Evolutionary conservation across 2,888 invertebrate species (phyloP).

Genomic region (Pterostichus madidus): DNA sequence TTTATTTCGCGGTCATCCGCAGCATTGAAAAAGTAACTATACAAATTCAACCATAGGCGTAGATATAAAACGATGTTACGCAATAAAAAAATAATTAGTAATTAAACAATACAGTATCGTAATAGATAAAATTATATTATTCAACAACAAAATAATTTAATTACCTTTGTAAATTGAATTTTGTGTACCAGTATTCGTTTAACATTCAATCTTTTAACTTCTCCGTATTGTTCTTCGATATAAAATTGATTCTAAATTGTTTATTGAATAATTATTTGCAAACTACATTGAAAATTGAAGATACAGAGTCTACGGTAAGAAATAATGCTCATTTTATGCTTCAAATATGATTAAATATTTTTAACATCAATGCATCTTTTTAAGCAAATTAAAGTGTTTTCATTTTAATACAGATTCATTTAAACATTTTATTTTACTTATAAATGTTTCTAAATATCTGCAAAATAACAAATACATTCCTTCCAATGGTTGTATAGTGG

Average conservation of each 20-base stretch:
- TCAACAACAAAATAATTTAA: constrained; percentile 21
- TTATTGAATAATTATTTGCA: not conserved
- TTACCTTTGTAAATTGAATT: not conserved
- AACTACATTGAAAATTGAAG: not conserved
- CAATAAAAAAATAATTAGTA: not conserved
- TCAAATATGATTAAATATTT: not conserved
- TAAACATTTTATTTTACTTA: constrained; percentile 7
- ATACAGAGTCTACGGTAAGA: not conserved
- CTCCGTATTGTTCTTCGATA: not conserved
- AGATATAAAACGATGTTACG: not conserved
- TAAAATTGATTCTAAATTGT: not conserved
- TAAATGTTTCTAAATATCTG: not conserved
- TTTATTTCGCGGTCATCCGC: not conserved
- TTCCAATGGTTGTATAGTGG: not conserved
- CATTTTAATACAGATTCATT: not conserved
- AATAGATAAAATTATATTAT: constrained; percentile 13
- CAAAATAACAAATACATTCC: not conserved
- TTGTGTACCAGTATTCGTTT: not conserved
- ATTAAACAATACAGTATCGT: not conserved
- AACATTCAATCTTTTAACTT: not conserved
- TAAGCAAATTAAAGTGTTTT: not conserved
- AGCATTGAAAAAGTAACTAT: constrained; percentile 1
- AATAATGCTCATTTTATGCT: not conserved
- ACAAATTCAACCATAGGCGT: constrained; percentile 9
- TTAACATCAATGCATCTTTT: not conserved